Evolutionary conservation across 2,888 invertebrate genomes (phyloP), one percentile per base, ranked within the genome.

Genomic region (Cepaea hortensis): DNA sequence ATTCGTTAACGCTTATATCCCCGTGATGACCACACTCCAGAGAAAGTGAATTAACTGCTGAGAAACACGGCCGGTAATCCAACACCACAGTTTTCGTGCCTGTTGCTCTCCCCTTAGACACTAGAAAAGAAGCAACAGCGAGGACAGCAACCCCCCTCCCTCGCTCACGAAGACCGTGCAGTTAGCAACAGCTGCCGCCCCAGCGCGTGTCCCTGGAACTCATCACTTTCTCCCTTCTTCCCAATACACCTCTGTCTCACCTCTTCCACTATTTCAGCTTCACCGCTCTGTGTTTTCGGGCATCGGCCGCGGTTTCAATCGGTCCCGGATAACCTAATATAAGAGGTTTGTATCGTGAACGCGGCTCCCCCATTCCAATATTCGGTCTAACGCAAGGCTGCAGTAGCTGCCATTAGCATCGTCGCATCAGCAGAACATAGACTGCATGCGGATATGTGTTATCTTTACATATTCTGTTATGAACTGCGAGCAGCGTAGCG

Each of bases 81-180:
- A 83, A 83, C 61, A 72, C 83, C 83, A 23, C 23, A 55, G 83
- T 83, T 75, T 83, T 73, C 61, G 73, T 73, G 83, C 83, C 75
- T 83, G 83, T 83, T 83, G 83, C 83, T 72, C 20, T 11, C 83
- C 83, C 75, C 46, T 55, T 83, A 35, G 62, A 68, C 46, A 81
- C 46, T n/a, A 62, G 68, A 35, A 18, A 62, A 7, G 23, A 65
- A 13, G 46, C 35, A n/a, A n/a, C n/a, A 23, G 35, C n/a, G 20
- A 55, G n/a, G 77, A 77, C 77, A 77, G 61, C 9, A 77, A 6
- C 11, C 55, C 55, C 55, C 55, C 55, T n/a, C 46, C 77, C 15
- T 23, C 61, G 20, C 77, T 55, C 77, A n/a, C 75, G 13, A 75
- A 75, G 75, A 75, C 48, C 20, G 48, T 75, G 75, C 77, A 55